Percentiles rank a stretch among this genome's conserved stretches.
phyloP scores from a whole-genome alignment of 2,888 invertebrate species.

The Choristoneura rosaceana region DNA sequence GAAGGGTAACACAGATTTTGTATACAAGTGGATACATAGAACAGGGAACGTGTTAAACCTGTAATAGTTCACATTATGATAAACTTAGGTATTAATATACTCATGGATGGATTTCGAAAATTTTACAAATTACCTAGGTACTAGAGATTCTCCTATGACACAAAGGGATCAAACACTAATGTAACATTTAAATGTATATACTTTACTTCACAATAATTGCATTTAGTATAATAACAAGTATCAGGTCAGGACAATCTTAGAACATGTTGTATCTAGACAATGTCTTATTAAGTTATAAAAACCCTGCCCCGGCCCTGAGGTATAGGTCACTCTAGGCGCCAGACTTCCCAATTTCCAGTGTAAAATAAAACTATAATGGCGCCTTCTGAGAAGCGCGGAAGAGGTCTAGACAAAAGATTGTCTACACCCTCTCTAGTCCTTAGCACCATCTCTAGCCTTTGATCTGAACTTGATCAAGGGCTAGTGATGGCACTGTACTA shows the following conservation, averaged over 20 bases:
- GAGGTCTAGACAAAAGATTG: too few relatives aligned
- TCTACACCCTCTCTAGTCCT: too few relatives aligned
- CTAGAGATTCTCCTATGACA: conserved; percentile 23
- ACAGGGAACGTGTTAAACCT: too few relatives aligned
- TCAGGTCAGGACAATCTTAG: not conserved
- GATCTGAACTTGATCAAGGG: too few relatives aligned
- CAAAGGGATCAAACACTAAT: not conserved
- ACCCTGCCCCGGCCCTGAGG: too few relatives aligned
- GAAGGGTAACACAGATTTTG: too few relatives aligned
- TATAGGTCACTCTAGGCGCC: too few relatives aligned
- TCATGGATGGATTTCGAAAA: conserved; percentile 16
- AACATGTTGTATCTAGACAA: not conserved
- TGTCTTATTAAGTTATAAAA: not conserved
- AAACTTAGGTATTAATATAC: not conserved
- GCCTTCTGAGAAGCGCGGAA: too few relatives aligned
- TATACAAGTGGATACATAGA: too few relatives aligned
- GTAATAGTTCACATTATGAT: not conserved
- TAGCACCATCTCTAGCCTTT: too few relatives aligned
- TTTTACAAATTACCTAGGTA: not conserved
- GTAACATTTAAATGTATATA: not conserved
- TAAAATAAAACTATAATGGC: too few relatives aligned
- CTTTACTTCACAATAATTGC: not conserved
- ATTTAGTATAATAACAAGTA: not conserved
- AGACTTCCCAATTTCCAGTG: too few relatives aligned
- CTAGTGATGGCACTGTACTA: not conserved